Evolutionary conservation across 2,888 invertebrate species (phyloP).

Genomic region (Pocota personata): DNA sequence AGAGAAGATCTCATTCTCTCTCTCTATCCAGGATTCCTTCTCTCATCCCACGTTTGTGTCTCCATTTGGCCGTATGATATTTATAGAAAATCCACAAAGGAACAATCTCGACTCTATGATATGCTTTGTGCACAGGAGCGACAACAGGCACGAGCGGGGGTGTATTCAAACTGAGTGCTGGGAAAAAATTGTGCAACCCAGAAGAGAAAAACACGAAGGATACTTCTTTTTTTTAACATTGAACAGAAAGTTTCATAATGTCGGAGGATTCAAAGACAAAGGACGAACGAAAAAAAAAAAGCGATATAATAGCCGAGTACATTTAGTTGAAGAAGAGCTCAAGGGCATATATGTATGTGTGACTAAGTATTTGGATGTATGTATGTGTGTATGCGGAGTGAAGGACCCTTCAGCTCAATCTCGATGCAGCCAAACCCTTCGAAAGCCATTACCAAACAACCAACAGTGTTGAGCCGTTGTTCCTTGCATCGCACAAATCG

Average conservation of each 20-base stretch:
- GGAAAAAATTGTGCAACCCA: constrained; percentile 47
- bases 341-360: constrained; percentile 37
- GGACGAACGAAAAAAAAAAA: constrained; percentile 51
- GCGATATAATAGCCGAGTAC: constrained; percentile 57
- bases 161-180: constrained; percentile 53
- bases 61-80: constrained; percentile 73
- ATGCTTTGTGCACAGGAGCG: constrained; percentile 53
- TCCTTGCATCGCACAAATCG: constrained; percentile 55
- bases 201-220: constrained; percentile 13
- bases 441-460: constrained; percentile 62
- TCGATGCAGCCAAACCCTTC: constrained; percentile 65
- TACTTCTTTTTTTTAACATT: constrained; percentile 56
- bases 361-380: too few relatives aligned
- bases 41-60: constrained; percentile 13
- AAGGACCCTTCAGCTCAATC: constrained; percentile 66
- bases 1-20: background rate
- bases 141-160: background rate
- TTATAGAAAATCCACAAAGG: constrained; percentile 73
- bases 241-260: constrained; percentile 71
- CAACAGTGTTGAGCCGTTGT: constrained; percentile 24
- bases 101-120: constrained; percentile 70
- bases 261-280: constrained; percentile 71
- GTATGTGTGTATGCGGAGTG: constrained; percentile 40
- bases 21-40: background rate
- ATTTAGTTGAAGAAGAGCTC: constrained; percentile 74